Evolutionary conservation across 2,888 invertebrate species (phyloP), one percentile per base, ranked within the genome.

Genomic region (Rhagium mordax): DNA sequence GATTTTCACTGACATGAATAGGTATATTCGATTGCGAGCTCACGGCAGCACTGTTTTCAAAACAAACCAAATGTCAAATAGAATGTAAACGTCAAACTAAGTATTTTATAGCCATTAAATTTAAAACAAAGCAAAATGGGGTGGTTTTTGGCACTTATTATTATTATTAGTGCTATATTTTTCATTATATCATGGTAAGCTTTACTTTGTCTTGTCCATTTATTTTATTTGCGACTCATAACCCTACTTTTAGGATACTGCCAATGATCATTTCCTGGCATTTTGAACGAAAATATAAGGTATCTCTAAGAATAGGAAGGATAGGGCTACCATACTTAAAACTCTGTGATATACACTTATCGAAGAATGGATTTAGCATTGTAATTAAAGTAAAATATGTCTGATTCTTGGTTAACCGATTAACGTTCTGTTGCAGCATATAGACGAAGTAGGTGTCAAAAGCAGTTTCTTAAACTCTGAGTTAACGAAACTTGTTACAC

Each of bases 381-480:
- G 87, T 87, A 82, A 81, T 82, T 81, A 16, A 60, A n/a, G 3
- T 10, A 64, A n/a, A 51, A 18, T 18, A 3, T 21, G 10, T 15
- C n/a, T 3, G 55, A 18, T 70, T 60, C 33, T 59, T n/a, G 64
- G 65, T 55, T 49, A 33, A 33, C 2, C 47, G 10, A 47, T 18
- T 59, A 18, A 53, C 41, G 20, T 41, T 76, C 79, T 80, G 72
- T 88, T 88, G 24, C 86, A 96, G 96, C 94, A 95, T 87, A 93
- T 96, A 73, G 94, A 96, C 83, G 95, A 96, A 86, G 91, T 96
- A 80, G 93, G 95, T 77, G 91, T 96, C 78, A 92, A 94, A 68
- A 96, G 96, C 85, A 96, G 96, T 88, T 93, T 96, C 84, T 92
- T 96, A 80, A 96, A 95, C 86, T 95, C 96, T 1, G 96, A 96